Evolutionary conservation across 2,797 vertebrate species (phyloP), one percentile per base, ranked within the genome.

Genomic region (Danio tinwini): DNA sequence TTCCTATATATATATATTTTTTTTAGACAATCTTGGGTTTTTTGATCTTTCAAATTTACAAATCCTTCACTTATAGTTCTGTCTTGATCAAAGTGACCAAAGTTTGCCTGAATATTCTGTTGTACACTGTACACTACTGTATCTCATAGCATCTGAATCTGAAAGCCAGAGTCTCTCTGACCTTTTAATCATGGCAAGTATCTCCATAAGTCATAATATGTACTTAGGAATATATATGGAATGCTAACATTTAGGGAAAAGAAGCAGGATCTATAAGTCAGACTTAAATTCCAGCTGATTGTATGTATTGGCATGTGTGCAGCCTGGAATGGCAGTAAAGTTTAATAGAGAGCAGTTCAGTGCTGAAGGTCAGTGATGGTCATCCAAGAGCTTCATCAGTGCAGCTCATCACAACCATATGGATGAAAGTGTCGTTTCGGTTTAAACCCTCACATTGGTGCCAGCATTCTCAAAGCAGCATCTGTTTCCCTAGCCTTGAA

Each of bases 111-210:
- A 68, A 68, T 16, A 21, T 62, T 70, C 55, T 61, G 53, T 6
- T 4, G 19, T 52, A 42, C 29, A 29, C 29, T 29, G 29, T 45
- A 47, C 17, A 47, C 40, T 9, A 16, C 39, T 19, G 40, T 6
- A 64, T 40, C 39, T 67, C 50, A 14, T 17, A 55, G 13, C 29
- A 19, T 80, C 59, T 80, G 37, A 55, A 72, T 55, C 49, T 17
- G 69, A 65, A 76, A 80, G 12, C 68, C 21, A 80, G 50, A 65
- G 40, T 39, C 19, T 58, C 49, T 72, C 19, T 80, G 69, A 80
- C 58, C 50, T 80, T 80, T 80, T 7, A 80, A 5, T 45, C 64
- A 80, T 47, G 0, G 29, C 47, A 45, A 59, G 59, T 58, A 68
- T 21, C 1, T 1, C 17, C 17, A 39, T 21, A 44, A 47, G n/a